phyloP scores from a whole-genome alignment of 37 sponge, comb jelly and placozoan genomes.

The Aphrocallistes beatrix region DNA sequence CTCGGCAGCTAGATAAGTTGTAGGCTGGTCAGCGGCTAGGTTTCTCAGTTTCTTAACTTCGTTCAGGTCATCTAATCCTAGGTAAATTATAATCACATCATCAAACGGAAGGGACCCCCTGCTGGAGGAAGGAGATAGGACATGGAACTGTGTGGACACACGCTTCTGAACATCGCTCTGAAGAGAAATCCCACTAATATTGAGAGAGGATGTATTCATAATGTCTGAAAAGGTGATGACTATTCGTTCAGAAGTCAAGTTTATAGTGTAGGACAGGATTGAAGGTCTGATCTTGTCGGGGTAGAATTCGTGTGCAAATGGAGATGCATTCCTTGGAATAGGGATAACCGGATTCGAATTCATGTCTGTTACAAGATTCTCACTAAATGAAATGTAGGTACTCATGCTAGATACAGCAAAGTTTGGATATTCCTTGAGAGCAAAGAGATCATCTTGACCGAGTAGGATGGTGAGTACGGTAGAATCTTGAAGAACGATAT shows the following conservation, averaged over 20 bases:
- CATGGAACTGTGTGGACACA: neutral
- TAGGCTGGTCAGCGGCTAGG: conserved; percentile 29
- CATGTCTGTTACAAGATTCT: conserved; percentile 56
- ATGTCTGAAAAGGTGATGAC: conserved; percentile 68
- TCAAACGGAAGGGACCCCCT: conserved; percentile 25
- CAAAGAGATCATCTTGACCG: conserved; percentile 17
- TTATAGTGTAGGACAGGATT: conserved; percentile 35
- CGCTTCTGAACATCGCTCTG: neutral
- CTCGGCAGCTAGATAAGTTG: conserved; percentile 38
- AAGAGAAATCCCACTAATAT: conserved; percentile 30
- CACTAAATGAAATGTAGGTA: conserved; percentile 47
- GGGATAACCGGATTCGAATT: conserved; percentile 39
- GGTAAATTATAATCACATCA: conserved; percentile 30
- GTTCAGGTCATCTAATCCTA: conserved; percentile 66
- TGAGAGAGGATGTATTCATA: conserved; percentile 59
- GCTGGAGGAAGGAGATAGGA: conserved; percentile 23
- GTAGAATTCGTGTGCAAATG: conserved; percentile 24
- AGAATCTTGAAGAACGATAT: neutral
- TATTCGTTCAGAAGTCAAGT: conserved; percentile 58
- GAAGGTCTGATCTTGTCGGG: conserved; percentile 52
- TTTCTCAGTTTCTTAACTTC: conserved; percentile 58
- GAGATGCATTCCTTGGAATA: conserved; percentile 14
- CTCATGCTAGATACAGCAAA: conserved; percentile 24
- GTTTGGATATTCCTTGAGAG: conserved; percentile 15
- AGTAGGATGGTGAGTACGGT: conserved; percentile 6